Conservation (phyloP, 1,140 invertebrate species). For the Scaptomyza pallida region DNA sequence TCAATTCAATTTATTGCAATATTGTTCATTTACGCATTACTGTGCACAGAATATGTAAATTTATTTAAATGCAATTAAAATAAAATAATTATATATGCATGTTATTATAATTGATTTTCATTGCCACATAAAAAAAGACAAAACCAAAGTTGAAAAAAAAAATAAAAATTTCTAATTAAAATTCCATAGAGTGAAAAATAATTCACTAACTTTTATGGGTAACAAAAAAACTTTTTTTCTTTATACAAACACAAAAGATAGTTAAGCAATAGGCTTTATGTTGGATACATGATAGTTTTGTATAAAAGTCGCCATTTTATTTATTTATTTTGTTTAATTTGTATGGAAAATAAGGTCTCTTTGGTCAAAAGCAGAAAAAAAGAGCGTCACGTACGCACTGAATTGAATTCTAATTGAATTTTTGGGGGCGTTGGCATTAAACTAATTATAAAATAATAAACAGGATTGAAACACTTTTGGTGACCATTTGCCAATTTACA, state of each 20-base stretch:
- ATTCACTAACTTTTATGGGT: not conserved
- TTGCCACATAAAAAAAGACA: not conserved
- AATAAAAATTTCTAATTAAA: constrained; percentile 64
- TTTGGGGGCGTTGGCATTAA: constrained; percentile 49
- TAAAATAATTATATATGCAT: constrained; percentile 69
- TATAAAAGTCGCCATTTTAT: not conserved
- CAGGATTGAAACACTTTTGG: constrained; percentile 68
- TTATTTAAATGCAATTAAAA: constrained; percentile 70
- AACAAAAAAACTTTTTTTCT: no score
- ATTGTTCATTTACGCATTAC: constrained; percentile 6
- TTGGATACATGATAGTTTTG: not conserved
- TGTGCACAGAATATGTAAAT: constrained; percentile 18
- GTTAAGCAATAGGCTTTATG: not conserved
- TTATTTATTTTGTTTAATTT: not conserved
- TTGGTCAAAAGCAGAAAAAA: not conserved
- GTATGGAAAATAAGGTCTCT: not conserved
- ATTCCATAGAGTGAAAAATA: constrained; percentile 42
- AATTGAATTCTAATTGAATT: constrained; percentile 65
- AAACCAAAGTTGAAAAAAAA: not conserved
- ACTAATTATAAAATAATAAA: constrained; percentile 81
- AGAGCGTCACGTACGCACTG: not conserved
- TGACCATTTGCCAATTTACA: constrained; percentile 74
- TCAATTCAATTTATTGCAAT: constrained; percentile 22
- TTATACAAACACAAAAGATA: not conserved
- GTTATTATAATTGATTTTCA: not conserved